Evolutionary conservation across 2,113 vertebrate species (phyloP).

Genomic region (Drymodes brunneopygia): DNA sequence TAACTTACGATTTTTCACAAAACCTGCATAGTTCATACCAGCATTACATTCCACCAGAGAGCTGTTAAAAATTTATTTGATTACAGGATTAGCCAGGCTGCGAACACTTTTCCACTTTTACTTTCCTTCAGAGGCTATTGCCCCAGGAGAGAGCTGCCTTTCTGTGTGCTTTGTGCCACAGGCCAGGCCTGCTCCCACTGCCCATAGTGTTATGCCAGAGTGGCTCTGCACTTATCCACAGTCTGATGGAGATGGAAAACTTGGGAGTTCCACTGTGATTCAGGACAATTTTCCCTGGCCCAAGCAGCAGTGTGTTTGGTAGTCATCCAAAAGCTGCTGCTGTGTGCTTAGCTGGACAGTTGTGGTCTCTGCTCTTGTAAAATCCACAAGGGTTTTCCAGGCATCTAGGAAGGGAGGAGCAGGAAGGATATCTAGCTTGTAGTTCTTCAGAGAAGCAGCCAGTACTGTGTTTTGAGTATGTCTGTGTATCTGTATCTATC

Average conservation of each 20-base stretch:
- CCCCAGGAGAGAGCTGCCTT: background rate
- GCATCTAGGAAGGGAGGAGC: background rate
- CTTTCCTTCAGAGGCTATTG: background rate
- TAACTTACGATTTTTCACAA: background rate
- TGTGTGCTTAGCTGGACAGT: background rate
- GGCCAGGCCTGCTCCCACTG: background rate
- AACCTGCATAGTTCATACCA: background rate
- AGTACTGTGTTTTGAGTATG: background rate
- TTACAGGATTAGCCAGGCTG: background rate
- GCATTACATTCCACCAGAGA: rapidly evolving
- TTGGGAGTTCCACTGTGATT: rapidly evolving
- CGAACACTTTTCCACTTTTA: background rate
- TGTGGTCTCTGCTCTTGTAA: background rate
- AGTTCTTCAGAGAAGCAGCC: background rate
- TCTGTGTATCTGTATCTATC: background rate
- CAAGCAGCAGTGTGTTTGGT: background rate
- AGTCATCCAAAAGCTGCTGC: background rate
- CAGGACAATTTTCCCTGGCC: background rate
- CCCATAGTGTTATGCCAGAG: rapidly evolving
- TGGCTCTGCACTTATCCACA: rapidly evolving
- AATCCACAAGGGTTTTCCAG: background rate
- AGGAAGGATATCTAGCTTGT: background rate
- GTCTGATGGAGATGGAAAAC: rapidly evolving
- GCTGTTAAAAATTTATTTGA: background rate
- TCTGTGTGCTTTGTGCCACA: rapidly evolving